A percentile compares a stretch with the other conserved stretches of the same genome.
These are phyloP conservation scores for Arrhopalites spinosus DNA, from an alignment of 2,888 invertebrate species.

Conservation along the genomic window DNA sequence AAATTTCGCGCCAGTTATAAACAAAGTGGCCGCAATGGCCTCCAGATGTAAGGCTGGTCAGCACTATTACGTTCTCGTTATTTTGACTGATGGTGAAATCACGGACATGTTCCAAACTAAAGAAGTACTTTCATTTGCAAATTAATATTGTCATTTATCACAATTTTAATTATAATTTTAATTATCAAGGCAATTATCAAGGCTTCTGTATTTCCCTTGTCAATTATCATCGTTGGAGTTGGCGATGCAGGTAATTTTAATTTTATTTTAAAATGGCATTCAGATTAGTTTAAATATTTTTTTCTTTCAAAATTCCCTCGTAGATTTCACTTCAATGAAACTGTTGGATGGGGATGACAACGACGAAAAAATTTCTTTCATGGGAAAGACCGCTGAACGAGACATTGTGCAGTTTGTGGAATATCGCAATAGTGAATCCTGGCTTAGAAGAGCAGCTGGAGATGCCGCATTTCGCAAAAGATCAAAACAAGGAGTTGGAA, in stretches of 20 bases:
- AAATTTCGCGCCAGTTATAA: slow-evolving; percentile 64
- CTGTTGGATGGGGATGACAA: slow-evolving; percentile 63
- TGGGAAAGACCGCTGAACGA: slow-evolving; percentile 61
- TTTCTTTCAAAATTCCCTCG: slow-evolving; percentile 51
- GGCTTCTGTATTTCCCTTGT: slow-evolving; percentile 65
- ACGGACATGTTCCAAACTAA: slow-evolving; percentile 65
- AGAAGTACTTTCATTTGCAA: slow-evolving; percentile 55
- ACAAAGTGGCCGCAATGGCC: slow-evolving; percentile 61
- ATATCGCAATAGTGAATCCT: slow-evolving; percentile 58
- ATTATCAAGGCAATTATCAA: slow-evolving; percentile 60
- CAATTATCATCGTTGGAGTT: slow-evolving; percentile 67
- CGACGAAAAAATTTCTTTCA: slow-evolving; percentile 55
- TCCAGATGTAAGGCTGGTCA: slow-evolving; percentile 59
- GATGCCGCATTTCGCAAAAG: too few relatives aligned
- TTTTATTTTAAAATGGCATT: too few relatives aligned
- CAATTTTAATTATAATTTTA: too few relatives aligned
- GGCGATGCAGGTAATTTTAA: slow-evolving; percentile 59
- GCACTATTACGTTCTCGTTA: slow-evolving; percentile 63
- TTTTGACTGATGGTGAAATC: slow-evolving; percentile 65
- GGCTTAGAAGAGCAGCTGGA: slow-evolving; percentile 50
- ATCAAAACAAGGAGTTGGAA: not conserved
- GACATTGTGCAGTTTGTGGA: slow-evolving; percentile 70
- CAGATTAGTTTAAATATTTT: too few relatives aligned
- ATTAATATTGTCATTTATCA: not conserved
- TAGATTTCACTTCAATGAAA: slow-evolving; percentile 64